phyloP scores from a whole-genome alignment of 2,888 invertebrate genomes.

The Mesodorylaimus sp. region DNA sequence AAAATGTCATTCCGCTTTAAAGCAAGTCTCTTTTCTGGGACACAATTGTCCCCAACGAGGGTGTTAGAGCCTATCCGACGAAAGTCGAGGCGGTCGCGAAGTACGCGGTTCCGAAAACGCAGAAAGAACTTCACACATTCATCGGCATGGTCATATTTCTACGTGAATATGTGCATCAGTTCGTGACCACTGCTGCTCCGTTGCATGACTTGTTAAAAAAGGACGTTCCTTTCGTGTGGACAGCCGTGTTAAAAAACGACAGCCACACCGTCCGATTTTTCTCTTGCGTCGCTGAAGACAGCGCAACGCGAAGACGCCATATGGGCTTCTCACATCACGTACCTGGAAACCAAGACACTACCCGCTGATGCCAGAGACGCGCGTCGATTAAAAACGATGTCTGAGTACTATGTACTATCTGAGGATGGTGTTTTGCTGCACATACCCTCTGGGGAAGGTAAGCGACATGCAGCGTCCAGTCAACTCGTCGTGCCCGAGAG shows the following conservation, averaged over 20 bases:
- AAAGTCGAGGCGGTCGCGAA: constrained; percentile 18
- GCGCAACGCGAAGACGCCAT: too few relatives aligned
- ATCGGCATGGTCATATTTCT: constrained; percentile 26
- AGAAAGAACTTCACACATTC: constrained; percentile 14
- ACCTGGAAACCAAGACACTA: too few relatives aligned
- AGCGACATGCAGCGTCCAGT: too few relatives aligned
- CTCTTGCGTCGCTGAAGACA: too few relatives aligned
- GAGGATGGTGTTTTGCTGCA: too few relatives aligned
- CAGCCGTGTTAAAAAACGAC: too few relatives aligned
- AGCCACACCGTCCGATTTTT: too few relatives aligned
- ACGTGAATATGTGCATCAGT: constrained; percentile 15
- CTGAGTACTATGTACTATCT: too few relatives aligned
- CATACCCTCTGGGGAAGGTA: too few relatives aligned
- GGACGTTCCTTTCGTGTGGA: constrained; percentile 12
- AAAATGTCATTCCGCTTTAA: constrained; percentile 16
- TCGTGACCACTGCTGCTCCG: constrained; percentile 7
- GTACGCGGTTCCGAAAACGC: constrained; percentile 17
- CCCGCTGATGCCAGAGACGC: too few relatives aligned
- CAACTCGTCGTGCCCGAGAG: neutral
- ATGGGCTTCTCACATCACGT: too few relatives aligned
- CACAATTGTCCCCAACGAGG: constrained; percentile 21
- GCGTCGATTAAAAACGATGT: too few relatives aligned
- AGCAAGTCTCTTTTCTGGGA: constrained; percentile 22
- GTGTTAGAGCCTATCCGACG: constrained; percentile 18
- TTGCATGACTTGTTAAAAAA: constrained; percentile 5